Conservation (phyloP, 2,888 invertebrate species). For the Phymatocera aterrima region DNA sequence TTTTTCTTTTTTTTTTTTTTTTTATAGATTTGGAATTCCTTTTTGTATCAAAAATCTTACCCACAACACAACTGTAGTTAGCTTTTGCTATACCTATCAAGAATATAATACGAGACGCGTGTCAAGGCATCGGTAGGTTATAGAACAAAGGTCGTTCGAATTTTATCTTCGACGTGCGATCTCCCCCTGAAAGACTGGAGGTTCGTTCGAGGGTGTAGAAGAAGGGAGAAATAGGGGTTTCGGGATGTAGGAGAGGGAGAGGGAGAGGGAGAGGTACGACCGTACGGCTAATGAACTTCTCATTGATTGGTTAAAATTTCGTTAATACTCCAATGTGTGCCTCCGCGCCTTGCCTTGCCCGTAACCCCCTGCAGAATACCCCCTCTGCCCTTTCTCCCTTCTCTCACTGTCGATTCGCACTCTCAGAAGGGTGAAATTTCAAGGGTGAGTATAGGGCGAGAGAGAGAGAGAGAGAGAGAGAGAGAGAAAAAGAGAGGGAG, state of each 20-base stretch:
- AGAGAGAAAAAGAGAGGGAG: neutral
- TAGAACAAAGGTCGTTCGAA: constrained; percentile 53
- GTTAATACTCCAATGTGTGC: constrained; percentile 71
- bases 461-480: neutral
- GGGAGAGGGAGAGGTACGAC: constrained; percentile 52
- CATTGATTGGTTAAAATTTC: constrained; percentile 74
- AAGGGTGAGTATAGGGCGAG: constrained; percentile 55
- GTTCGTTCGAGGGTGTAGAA: constrained; percentile 51
- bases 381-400: constrained; percentile 31
- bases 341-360: constrained; percentile 60
- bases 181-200: constrained; percentile 63
- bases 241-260: constrained; percentile 47
- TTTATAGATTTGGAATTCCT: no score
- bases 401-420: constrained; percentile 55
- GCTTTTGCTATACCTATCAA: no score
- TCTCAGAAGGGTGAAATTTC: constrained; percentile 68
- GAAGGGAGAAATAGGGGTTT: constrained; percentile 46
- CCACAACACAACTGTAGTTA: no score
- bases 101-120: constrained; percentile 1
- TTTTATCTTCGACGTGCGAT: constrained; percentile 66
- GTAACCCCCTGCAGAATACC: constrained; percentile 48
- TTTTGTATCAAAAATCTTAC: no score
- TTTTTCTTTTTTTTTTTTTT: no score
- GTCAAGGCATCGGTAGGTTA: constrained; percentile 35
- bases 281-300: constrained; percentile 71